Percentiles rank a stretch among this genome's conserved stretches.
Conservation (phyloP, 2,888 invertebrate species). For the Erebia aethiops region DNA sequence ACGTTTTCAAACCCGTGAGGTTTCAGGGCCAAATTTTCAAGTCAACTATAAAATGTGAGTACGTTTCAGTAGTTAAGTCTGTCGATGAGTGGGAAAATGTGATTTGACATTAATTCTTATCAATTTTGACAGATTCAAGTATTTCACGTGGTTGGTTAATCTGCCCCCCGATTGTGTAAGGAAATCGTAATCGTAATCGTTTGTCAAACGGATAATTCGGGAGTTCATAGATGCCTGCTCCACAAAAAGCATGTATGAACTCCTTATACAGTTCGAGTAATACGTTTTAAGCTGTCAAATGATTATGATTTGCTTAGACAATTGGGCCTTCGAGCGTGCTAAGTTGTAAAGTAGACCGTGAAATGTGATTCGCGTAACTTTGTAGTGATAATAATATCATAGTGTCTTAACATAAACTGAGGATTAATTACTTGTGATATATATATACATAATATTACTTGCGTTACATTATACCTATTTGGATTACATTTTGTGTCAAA, state of each 20-base stretch:
- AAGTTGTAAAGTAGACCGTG: neutral
- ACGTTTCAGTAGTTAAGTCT: too few relatives aligned
- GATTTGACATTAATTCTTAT: neutral
- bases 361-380: neutral
- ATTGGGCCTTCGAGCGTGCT: neutral
- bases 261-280: too few relatives aligned
- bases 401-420: neutral
- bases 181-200: too few relatives aligned
- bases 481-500: neutral
- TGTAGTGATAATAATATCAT: neutral
- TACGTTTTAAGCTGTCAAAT: too few relatives aligned
- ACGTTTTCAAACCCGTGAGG: neutral
- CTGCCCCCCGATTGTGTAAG: too few relatives aligned
- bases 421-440: neutral
- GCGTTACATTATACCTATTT: neutral
- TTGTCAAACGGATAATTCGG: too few relatives aligned
- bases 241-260: too few relatives aligned
- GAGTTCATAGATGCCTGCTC: too few relatives aligned
- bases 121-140: too few relatives aligned
- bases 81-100: neutral
- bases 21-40: neutral
- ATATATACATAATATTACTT: neutral
- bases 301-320: too few relatives aligned
- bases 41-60: neutral
- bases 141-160: too few relatives aligned